Conservation (phyloP, 2,888 invertebrate species). For the Villa cingulata region DNA sequence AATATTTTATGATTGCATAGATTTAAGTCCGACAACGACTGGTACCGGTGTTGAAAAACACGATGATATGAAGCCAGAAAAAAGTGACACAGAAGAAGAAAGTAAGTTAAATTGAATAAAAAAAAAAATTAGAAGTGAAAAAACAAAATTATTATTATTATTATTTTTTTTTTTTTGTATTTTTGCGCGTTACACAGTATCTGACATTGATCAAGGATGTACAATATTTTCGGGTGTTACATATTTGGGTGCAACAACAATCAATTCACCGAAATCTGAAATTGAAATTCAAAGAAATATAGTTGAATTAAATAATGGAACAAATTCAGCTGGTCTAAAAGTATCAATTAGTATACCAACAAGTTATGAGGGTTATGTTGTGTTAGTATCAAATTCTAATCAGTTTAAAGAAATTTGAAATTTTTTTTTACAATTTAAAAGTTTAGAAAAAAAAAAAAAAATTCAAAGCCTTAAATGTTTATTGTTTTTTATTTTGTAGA, state of each 20-base stretch:
- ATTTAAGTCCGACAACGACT: conserved; percentile 27
- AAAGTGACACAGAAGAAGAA: conserved; percentile 57
- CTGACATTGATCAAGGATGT: conserved; percentile 76
- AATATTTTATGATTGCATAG: conserved; percentile 35
- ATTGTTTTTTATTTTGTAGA: conserved; percentile 34
- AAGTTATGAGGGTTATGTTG: conserved; percentile 82
- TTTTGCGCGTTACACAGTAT: conserved; percentile 47
- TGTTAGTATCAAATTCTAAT: conserved; percentile 62
- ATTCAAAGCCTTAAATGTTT: not conserved
- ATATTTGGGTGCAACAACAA: conserved; percentile 82
- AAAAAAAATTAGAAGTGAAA: not conserved
- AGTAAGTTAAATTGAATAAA: conserved; percentile 25
- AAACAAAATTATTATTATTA: not conserved
- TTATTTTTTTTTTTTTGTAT: conserved; percentile 1
- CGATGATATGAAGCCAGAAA: conserved; percentile 62
- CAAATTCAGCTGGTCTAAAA: conserved; percentile 57
- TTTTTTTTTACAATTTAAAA: too few relatives aligned
- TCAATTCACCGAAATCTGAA: conserved; percentile 86
- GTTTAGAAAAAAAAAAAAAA: too few relatives aligned
- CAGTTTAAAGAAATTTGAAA: too few relatives aligned
- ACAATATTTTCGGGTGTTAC: conserved; percentile 87
- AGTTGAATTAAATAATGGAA: conserved; percentile 69
- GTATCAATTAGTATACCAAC: conserved; percentile 87
- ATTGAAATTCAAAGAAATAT: conserved; percentile 86
- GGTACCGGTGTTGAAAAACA: conserved; percentile 46